Base-by-base conservation (phyloP, 2,888 invertebrate genomes). In the Teleogryllus oceanicus region DNA sequence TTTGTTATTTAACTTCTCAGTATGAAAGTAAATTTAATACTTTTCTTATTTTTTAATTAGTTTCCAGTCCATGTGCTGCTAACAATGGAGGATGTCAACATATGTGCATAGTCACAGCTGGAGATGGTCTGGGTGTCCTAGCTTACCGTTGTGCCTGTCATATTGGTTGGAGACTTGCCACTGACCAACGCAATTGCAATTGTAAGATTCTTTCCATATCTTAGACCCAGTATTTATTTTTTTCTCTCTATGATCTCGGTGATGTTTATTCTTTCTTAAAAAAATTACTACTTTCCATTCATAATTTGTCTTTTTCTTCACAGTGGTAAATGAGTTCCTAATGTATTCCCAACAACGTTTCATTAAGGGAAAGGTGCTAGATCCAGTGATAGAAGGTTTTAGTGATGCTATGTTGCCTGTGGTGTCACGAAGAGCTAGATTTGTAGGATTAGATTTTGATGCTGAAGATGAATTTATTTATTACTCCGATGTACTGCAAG, bases 341-440 rank as follows among this genome's bases (percentile, higher is more conserved):
- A 94, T 98, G 92, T 98, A 97, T 85, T 97, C 97, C 0, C 97
- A 97, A 85, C 97, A 97, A 86, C 92, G 97, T 83, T 97, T 97
- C 85, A 97, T 99, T 83, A 96, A 98, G 86, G 98, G 98, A 74
- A 94, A 94, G 86, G 94, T 97, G 0, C 86, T 96, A 51, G 91
- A 96, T 85, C 96, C 97, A 0, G 94, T 96, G 0, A 93, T 94
- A 79, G 94, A 95, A 86, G 95, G 96, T 0, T 96, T 98, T 86
- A 95, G 94, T 84, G 98, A 99, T 85, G 98, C 98, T 11, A 98
- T 99, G 80, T 89, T 96, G 51, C 99, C 99, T 0, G 95, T 98
- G 0, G 96, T 97, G 0, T 96, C 97, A 0, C 89, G 95, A 79
- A 90, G 97, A 51, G 97, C 97, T 0, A 91, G 98, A 84, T 97